phyloP scores from a whole-genome alignment of 2,797 vertebrate genomes.

The Parotocinclus haroldoi region DNA sequence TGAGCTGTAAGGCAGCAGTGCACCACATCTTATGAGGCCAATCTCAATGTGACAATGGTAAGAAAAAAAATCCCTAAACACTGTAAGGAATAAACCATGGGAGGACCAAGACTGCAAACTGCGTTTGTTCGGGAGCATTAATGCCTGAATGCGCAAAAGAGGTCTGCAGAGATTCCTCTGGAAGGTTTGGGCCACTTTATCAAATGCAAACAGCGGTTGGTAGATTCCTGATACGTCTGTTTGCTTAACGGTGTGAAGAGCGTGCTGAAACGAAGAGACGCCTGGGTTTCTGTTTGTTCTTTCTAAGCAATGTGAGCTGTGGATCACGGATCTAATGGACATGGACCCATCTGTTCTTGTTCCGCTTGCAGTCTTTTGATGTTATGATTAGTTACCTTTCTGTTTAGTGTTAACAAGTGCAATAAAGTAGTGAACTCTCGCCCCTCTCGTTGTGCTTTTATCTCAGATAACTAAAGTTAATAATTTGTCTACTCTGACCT shows the following conservation, averaged over 20 bases:
- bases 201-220: conserved; percentile 57
- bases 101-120: too few relatives aligned
- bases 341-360: neutral
- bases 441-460: conserved; percentile 35
- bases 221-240: conserved; percentile 70
- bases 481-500: too few relatives aligned
- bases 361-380: conserved; percentile 3
- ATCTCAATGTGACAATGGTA: too few relatives aligned
- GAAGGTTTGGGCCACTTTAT: conserved; percentile 62
- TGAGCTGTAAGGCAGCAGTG: too few relatives aligned
- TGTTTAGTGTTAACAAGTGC: conserved; percentile 60
- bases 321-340: conserved; percentile 24
- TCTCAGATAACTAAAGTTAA: neutral
- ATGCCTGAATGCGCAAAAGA: neutral
- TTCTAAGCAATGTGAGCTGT: conserved; percentile 2
- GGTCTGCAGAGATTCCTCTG: conserved; percentile 45
- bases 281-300: conserved; percentile 46
- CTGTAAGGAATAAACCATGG: too few relatives aligned
- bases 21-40: too few relatives aligned
- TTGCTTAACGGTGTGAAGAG: conserved; percentile 73
- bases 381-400: conserved; percentile 64
- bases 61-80: too few relatives aligned
- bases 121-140: conserved; percentile 17
- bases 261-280: conserved; percentile 47
- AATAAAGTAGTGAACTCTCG: conserved; percentile 45